Evolutionary conservation across 2,797 vertebrate genomes (phyloP), one percentile per base, ranked within the genome.

Genomic region (Pangasius mekongensis): DNA sequence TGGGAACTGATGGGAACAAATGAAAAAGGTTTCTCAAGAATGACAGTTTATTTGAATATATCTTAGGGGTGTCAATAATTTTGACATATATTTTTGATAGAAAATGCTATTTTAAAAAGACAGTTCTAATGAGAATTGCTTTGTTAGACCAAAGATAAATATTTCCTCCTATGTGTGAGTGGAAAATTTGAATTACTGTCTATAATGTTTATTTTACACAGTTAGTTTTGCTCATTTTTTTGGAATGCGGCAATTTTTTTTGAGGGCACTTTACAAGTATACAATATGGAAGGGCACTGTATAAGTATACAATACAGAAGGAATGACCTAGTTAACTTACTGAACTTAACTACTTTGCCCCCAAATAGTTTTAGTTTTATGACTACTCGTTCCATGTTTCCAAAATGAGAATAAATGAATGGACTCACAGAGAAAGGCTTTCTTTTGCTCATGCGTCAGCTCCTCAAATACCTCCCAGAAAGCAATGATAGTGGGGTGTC

Each of bases 391-490:
- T 62, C 60, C 58, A 60, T 1, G 9, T 66, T 66, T 66, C 27
- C 10, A 66, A 30, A 14, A 30, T 66, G 27, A 30, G n/a, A 67
- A 54, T 33, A 39, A n/a, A 87, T 0, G 3, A 7, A 2, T 24
- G 86, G 39, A 97, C 98, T 97, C 96, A 98, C 98, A 86, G 2
- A 98, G 94, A 92, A 99, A 98, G 54, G 96, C 96, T 33, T 97
- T 98, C 93, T 98, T 98, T 93, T 98, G 96, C 92, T 98, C 96
- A 52, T 95, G 85, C 16, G 97, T 95, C 90, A 99, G 95, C 71
- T 96, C 95, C 47, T 97, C 97, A 94, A 99, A 99, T 93, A 98
- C 98, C 87, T 97, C 95, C 98, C 98, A 99, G 93, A 99, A 98
- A 77, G 94, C 95, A 89, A 97, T 91, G 92, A 99, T 98, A 0